phyloP scores from a whole-genome alignment of 23 tunicate genomes.

The Oikopleura albicans region DNA sequence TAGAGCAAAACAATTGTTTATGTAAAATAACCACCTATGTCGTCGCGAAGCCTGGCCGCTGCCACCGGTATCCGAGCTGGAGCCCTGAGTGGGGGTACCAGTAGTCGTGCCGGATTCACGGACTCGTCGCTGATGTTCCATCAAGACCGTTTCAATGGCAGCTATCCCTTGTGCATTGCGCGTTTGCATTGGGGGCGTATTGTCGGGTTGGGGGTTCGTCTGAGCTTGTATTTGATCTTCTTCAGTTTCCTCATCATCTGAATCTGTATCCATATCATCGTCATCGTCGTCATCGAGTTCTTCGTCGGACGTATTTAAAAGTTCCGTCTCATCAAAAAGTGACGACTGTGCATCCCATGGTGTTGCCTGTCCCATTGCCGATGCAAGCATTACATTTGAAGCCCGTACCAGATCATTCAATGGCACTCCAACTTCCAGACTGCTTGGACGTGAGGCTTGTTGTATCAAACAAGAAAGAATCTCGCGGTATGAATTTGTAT shows the following conservation, averaged over 20 bases:
- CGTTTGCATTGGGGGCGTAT: background rate
- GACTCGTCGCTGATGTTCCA: background rate
- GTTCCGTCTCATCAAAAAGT: background rate
- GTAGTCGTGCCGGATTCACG: no score
- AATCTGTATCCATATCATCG: background rate
- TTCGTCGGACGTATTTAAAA: background rate
- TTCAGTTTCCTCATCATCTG: background rate
- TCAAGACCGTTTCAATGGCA: background rate
- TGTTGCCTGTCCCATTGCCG: conserved; percentile 8
- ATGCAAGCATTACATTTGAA: background rate
- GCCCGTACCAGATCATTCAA: background rate
- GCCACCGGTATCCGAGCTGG: no score
- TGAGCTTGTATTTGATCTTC: no score
- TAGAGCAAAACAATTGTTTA: no score
- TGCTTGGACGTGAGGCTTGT: background rate
- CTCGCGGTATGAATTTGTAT: background rate
- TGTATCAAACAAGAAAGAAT: background rate
- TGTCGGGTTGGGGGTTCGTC: no score
- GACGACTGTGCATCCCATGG: background rate
- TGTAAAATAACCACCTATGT: no score
- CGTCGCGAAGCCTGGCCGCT: no score
- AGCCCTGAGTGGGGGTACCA: no score
- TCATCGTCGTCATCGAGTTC: conserved; percentile 11
- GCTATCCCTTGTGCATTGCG: background rate
- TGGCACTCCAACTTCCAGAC: background rate